Percentiles rank a stretch among this genome's conserved stretches.
Evolutionary conservation across 2,113 vertebrate genomes (phyloP).

Genomic region (Nipponia nippon): DNA sequence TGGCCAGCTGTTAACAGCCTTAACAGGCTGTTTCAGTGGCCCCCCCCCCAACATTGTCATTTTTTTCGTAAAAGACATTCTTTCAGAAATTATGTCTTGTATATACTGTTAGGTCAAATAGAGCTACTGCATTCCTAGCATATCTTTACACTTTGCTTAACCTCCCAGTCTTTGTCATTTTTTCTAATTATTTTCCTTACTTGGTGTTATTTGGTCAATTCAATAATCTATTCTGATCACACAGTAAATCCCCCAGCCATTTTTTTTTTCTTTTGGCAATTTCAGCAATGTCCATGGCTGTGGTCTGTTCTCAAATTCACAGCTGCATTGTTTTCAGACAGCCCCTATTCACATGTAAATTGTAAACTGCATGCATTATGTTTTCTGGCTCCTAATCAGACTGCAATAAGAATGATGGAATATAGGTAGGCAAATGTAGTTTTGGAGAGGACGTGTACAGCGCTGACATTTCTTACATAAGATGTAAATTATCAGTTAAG

Average conservation of each 20-base stretch:
- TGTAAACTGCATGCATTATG: not conserved
- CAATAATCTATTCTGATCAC: not conserved
- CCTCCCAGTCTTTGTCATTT: not conserved
- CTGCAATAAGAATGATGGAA: not conserved
- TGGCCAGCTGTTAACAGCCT: not conserved
- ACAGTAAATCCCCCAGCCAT: not conserved
- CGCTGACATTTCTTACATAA: not conserved
- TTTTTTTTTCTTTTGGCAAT: not conserved
- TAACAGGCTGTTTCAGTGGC: not conserved
- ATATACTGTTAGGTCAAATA: not conserved
- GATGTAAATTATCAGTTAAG: not conserved
- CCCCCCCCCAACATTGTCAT: accelerated
- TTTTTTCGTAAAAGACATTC: not conserved
- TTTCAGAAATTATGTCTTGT: not conserved
- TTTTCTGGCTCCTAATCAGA: not conserved
- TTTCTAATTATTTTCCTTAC: not conserved
- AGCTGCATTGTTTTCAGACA: not conserved
- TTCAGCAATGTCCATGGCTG: not conserved
- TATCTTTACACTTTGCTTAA: not conserved
- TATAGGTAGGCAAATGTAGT: not conserved
- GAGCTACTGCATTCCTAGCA: not conserved
- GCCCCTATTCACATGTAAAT: slow-evolving; percentile 39
- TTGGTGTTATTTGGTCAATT: not conserved
- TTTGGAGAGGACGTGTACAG: not conserved
- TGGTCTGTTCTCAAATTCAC: not conserved